These are phyloP conservation scores for Cyanoliseus patagonus DNA, from an alignment of 2,113 vertebrate genomes.

Conservation along the genomic window DNA sequence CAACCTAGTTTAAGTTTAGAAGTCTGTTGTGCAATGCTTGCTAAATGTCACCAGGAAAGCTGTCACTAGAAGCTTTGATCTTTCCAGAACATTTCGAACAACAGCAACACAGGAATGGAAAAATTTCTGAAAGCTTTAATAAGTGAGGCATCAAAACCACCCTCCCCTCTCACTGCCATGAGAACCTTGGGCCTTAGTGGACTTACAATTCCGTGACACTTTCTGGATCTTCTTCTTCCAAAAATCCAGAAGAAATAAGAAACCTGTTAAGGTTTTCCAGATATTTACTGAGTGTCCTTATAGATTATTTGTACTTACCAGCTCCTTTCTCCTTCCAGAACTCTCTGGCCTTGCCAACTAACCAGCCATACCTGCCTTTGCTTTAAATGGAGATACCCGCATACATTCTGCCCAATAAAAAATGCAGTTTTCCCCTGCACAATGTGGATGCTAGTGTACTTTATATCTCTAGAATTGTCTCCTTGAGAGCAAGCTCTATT, in stretches of 20 bases:
- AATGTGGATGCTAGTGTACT: neutral
- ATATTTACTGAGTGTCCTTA: neutral
- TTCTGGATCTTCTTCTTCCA: neutral
- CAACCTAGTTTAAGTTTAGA: neutral
- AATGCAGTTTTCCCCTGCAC: neutral
- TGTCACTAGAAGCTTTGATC: neutral
- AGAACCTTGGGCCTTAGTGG: neutral
- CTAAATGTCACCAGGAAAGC: neutral
- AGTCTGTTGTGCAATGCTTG: neutral
- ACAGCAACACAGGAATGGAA: neutral
- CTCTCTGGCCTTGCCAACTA: neutral
- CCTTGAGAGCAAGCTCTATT: neutral
- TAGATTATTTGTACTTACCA: neutral
- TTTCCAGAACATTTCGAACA: neutral
- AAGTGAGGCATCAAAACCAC: neutral
- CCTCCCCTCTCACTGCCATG: neutral
- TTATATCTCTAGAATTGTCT: neutral
- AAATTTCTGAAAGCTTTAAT: neutral
- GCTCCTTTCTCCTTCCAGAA: neutral
- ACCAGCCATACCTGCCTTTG: neutral
- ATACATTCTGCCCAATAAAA: neutral
- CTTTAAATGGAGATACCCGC: neutral
- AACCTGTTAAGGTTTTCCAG: neutral
- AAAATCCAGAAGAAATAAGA: neutral
- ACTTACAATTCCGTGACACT: neutral